Conservation (phyloP, 2,797 vertebrate species). For the Channa striata region DNA sequence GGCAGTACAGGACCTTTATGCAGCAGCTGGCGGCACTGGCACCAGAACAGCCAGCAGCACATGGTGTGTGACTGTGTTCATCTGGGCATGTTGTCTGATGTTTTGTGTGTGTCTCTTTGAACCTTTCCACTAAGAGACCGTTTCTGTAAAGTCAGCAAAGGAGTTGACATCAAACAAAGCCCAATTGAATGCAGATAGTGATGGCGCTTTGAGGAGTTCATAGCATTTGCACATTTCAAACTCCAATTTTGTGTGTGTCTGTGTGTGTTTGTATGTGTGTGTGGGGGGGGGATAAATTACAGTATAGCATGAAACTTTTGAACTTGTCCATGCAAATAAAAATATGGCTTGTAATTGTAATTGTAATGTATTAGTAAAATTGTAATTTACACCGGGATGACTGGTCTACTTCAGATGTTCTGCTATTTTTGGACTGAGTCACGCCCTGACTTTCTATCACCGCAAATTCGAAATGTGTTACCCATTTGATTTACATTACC, state of each 20-base stretch:
- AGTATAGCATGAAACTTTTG: not conserved
- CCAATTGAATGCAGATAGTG: not conserved
- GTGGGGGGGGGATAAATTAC: not conserved
- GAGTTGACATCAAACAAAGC: not conserved
- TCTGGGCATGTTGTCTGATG: constrained; percentile 26
- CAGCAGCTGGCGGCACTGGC: constrained; percentile 49
- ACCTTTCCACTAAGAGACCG: not conserved
- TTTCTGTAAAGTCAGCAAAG: constrained; percentile 9
- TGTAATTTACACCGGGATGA: not conserved
- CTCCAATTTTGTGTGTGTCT: too few relatives aligned
- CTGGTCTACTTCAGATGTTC: not conserved
- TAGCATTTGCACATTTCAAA: not conserved
- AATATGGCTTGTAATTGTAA: too few relatives aligned
- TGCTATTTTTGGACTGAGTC: not conserved
- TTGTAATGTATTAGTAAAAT: too few relatives aligned
- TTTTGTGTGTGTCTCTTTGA: constrained; percentile 1
- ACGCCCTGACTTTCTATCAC: not conserved
- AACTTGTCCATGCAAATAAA: not conserved
- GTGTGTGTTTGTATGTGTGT: too few relatives aligned
- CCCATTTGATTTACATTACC: constrained; percentile 4
- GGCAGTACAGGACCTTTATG: constrained; percentile 44
- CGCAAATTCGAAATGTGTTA: constrained; percentile 5
- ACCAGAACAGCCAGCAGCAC: constrained; percentile 40
- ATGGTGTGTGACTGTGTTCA: constrained; percentile 39
- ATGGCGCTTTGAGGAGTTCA: not conserved